These are phyloP conservation scores for Clarias batrachus DNA, from an alignment of 2,113 vertebrate species.

Conservation along the genomic window DNA sequence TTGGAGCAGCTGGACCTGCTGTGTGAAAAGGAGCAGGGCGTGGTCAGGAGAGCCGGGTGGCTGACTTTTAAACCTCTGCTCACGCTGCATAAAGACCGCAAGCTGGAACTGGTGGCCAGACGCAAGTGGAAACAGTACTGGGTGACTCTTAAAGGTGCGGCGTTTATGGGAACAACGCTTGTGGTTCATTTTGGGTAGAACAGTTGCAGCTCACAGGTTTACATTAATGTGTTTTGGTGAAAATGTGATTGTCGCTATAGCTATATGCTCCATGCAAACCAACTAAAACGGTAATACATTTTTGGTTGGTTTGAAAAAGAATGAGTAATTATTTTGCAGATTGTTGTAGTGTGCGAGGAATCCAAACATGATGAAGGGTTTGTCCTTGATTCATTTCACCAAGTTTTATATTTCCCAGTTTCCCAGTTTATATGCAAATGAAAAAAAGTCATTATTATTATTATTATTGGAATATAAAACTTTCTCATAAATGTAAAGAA, in stretches of 20 bases:
- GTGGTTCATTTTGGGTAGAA: too few species aligned
- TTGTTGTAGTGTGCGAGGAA: not conserved
- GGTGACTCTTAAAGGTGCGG: conserved; percentile 92
- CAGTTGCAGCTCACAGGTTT: too few species aligned
- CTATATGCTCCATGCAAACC: not conserved
- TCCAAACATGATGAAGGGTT: not conserved
- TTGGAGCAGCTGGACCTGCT: conserved; percentile 90
- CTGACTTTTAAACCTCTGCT: conserved; percentile 93
- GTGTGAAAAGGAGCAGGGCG: conserved; percentile 93
- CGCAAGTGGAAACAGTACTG: conserved; percentile 96
- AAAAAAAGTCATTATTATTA: not conserved
- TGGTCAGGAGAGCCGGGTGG: conserved; percentile 93
- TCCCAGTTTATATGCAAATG: not conserved
- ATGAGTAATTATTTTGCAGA: not conserved
- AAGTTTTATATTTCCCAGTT: not conserved
- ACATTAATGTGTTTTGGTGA: too few species aligned
- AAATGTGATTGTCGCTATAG: not conserved
- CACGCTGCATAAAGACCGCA: conserved; percentile 92
- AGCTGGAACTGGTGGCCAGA: conserved; percentile 86
- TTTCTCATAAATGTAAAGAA: not conserved
- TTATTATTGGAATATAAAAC: not conserved
- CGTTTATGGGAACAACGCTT: conserved; percentile 72
- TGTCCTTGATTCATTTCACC: not conserved
- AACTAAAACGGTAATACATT: too few species aligned
- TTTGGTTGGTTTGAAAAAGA: not conserved